A percentile compares a stretch with the other conserved stretches of the same genome.
phyloP scores from a whole-genome alignment of 2,113 vertebrate genomes.

The Phylloscopus trochilus region DNA sequence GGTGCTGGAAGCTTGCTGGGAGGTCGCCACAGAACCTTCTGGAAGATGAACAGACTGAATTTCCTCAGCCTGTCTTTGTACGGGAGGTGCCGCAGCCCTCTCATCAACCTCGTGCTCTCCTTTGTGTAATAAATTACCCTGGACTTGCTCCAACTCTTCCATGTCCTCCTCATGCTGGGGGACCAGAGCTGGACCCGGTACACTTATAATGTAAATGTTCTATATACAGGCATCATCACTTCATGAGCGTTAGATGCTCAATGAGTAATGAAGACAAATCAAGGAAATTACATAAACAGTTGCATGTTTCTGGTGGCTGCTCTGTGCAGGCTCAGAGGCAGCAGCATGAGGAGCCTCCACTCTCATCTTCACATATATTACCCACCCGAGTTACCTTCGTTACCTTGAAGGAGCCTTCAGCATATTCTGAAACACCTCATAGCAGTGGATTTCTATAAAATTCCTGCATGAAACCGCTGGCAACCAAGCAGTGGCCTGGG shows the following conservation, averaged over 20 bases:
- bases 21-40: neutral
- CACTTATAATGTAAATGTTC: neutral
- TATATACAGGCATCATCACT: rapidly evolving
- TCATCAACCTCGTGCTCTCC: neutral
- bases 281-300: neutral
- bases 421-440: rapidly evolving
- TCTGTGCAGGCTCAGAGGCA: neutral
- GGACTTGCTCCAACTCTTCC: neutral
- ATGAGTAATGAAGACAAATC: neutral
- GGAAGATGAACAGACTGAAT: neutral
- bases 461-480: neutral
- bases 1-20: neutral
- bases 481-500: neutral
- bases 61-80: neutral
- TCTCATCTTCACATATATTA: rapidly evolving
- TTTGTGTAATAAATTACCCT: no score
- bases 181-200: neutral
- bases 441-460: neutral
- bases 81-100: neutral
- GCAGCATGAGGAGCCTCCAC: neutral
- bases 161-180: neutral
- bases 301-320: rapidly evolving
- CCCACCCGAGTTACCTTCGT: rapidly evolving
- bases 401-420: no score
- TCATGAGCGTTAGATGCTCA: rapidly evolving